Percentiles rank a stretch among this genome's conserved stretches.
Evolutionary conservation across 1,140 invertebrate species (phyloP).

Genomic region (Drosophila eugracilis): DNA sequence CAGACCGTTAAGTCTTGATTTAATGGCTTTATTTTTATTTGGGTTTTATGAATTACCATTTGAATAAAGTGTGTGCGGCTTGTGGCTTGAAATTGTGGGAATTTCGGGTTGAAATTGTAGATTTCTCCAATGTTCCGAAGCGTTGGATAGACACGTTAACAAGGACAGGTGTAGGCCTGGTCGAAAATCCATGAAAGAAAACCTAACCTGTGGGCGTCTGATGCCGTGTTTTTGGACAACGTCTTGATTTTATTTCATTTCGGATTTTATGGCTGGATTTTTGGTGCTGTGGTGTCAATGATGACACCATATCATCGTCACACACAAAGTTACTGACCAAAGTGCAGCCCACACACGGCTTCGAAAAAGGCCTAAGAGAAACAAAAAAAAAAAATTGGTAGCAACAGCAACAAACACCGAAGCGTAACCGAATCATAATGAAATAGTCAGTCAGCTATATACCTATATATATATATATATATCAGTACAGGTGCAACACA

Average conservation of each 20-base stretch:
- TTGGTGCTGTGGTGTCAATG: slow-evolving; percentile 66
- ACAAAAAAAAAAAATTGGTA: too few relatives aligned
- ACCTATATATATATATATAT: neutral
- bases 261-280: slow-evolving; percentile 42
- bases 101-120: neutral
- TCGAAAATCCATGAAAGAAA: slow-evolving; percentile 40
- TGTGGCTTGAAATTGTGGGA: slow-evolving; percentile 17
- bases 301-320: slow-evolving; percentile 71
- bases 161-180: slow-evolving; percentile 66
- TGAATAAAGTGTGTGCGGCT: slow-evolving; percentile 20
- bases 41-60: slow-evolving; percentile 29
- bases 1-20: slow-evolving; percentile 24
- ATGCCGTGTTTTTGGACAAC: slow-evolving; percentile 1
- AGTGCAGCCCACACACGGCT: slow-evolving; percentile 35
- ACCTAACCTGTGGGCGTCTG: slow-evolving; percentile 36
- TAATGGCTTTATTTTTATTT: slow-evolving; percentile 5
- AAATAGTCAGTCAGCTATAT: slow-evolving; percentile 2
- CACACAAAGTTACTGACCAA: slow-evolving; percentile 40
- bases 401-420: neutral
- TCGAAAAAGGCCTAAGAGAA: slow-evolving; percentile 20
- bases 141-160: slow-evolving; percentile 24
- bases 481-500: neutral
- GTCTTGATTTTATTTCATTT: slow-evolving; percentile 48
- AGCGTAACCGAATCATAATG: slow-evolving; percentile 26
- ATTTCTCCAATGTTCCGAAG: slow-evolving; percentile 1